Conservation (phyloP, 2,797 vertebrate genomes). For the Cynopterus sphinx region DNA sequence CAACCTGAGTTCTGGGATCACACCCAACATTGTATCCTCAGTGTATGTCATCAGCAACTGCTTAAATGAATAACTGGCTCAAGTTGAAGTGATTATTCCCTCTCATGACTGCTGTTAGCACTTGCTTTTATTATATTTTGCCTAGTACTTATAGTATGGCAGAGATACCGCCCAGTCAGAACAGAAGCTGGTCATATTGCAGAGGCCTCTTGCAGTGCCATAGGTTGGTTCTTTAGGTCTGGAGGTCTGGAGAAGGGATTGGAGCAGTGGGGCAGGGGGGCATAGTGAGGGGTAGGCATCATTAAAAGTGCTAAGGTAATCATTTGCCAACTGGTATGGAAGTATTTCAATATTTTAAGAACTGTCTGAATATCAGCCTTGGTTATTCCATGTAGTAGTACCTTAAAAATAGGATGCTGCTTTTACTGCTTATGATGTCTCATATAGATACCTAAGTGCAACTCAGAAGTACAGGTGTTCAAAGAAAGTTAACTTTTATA, state of each 20-base stretch:
- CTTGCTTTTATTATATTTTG: slow-evolving; percentile 7
- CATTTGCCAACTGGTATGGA: background rate
- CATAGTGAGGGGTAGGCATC: background rate
- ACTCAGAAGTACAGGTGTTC: background rate
- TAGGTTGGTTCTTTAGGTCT: background rate
- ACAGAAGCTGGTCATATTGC: background rate
- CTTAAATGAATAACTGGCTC: background rate
- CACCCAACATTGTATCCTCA: background rate
- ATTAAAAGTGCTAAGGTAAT: background rate
- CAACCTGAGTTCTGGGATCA: background rate
- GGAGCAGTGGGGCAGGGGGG: background rate
- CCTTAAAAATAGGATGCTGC: background rate
- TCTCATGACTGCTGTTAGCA: background rate
- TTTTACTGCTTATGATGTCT: background rate
- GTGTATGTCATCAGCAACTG: background rate
- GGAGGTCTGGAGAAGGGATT: background rate
- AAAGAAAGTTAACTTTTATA: background rate
- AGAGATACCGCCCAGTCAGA: background rate
- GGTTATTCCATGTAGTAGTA: background rate
- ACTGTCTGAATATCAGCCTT: background rate
- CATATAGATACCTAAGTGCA: background rate
- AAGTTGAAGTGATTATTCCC: background rate
- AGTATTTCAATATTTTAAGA: slow-evolving; percentile 29
- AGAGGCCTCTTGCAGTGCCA: background rate
- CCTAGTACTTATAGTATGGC: background rate